phyloP scores from a whole-genome alignment of 2,888 invertebrate species.

The Dusona sp. region DNA sequence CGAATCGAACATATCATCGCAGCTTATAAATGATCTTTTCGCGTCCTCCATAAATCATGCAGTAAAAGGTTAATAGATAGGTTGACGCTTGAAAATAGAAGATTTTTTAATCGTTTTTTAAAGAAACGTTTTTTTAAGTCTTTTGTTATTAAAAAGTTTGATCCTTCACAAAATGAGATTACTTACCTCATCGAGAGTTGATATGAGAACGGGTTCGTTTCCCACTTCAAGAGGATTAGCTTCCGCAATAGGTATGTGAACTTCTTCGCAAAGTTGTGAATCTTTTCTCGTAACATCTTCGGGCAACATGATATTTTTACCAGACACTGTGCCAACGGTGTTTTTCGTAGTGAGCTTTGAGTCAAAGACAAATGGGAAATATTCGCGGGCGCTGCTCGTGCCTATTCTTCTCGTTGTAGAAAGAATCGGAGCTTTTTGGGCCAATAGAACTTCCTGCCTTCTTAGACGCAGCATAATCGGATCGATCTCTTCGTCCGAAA shows the following conservation, averaged over 20 bases:
- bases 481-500: conserved; percentile 85
- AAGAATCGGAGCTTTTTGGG: conserved; percentile 85
- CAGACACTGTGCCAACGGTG: conserved; percentile 91
- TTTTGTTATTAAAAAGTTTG: too few relatives aligned
- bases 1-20: too few relatives aligned
- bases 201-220: conserved; percentile 88
- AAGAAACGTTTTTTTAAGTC: too few relatives aligned
- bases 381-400: conserved; percentile 80
- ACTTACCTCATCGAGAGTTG: conserved; percentile 88
- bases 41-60: too few relatives aligned
- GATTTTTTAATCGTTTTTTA: too few relatives aligned
- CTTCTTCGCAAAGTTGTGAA: conserved; percentile 92
- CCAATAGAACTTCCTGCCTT: conserved; percentile 83
- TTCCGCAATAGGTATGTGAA: conserved; percentile 91
- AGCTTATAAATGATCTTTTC: too few relatives aligned
- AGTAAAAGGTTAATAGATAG: too few relatives aligned
- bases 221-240: conserved; percentile 87
- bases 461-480: conserved; percentile 86
- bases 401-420: conserved; percentile 80
- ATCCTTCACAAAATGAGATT: conserved; percentile 26
- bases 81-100: background rate
- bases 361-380: conserved; percentile 96
- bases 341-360: conserved; percentile 89
- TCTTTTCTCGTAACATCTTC: conserved; percentile 91
- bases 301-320: conserved; percentile 92